Evolutionary conservation across 1,140 invertebrate genomes (phyloP), one percentile per base, ranked within the genome.

Genomic region (Nephotettix cincticeps): DNA sequence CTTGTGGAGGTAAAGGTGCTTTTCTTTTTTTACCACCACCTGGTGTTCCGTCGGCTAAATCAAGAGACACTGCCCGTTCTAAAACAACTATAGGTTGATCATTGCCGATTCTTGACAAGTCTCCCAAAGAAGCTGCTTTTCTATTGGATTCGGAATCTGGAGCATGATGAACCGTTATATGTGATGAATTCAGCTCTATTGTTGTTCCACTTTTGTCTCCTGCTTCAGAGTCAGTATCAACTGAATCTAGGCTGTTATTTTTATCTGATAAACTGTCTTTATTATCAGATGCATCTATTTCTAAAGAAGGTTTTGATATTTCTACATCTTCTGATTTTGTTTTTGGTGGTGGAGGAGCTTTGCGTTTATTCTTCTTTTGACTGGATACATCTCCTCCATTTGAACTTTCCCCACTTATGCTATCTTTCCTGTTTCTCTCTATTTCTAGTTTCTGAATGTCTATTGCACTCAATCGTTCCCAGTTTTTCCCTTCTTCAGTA

Each of bases 11-110:
- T 64, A 81, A 80, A 71, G 84, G 87, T 0, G 87, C 86, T 80
- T 90, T 90, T 43, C 90, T 84, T 73, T 89, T 89, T 74, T 90
- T 91, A 27, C 86, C 90, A 73, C 83, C 84, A 79, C 83, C 83
- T 77, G 82, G 82, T 36, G 80, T 80, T 77, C 87, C 85, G 45
- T 91, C 89, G 17, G 89, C 89, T 77, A 94, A 89, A 72, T 94
- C 93, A 13, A 94, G 79, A 74, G 92, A 94, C 76, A 93, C 90
- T 0, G 93, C 91, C 72, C 93, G 84, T 81, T 94, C 92, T 23
- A 94, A 79, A 25, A 87, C 90, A 32, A 84, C 82, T n/a, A 77
- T 79, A 54, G 74, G 78, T 1, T 81, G 73, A 1, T 83, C 83
- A 75, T 86, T 89, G 1, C 85, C 82, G 72, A 93, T 87, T 78